Conservation (phyloP, 2,113 vertebrate genomes). For the Perca flavescens region DNA sequence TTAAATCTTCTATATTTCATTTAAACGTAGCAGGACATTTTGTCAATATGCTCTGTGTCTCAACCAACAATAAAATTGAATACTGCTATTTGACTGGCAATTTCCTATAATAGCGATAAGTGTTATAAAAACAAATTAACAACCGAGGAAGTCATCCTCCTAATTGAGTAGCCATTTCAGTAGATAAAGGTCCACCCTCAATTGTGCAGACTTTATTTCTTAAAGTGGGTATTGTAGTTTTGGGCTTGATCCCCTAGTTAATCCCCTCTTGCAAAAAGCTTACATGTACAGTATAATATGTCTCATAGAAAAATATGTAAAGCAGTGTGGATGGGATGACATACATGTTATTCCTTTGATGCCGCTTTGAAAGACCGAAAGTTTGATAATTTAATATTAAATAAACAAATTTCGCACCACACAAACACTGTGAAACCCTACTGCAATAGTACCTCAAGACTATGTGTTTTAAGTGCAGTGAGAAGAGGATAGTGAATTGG, state of each 20-base stretch:
- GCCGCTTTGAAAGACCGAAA: neutral
- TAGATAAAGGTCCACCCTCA: neutral
- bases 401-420: too few relatives aligned
- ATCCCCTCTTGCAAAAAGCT: neutral
- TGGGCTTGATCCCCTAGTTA: neutral
- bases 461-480: conserved; percentile 19
- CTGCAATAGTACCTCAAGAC: neutral
- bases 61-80: conserved; percentile 37
- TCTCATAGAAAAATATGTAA: neutral
- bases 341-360: neutral
- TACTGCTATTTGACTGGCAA: conserved; percentile 9
- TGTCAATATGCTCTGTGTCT: conserved; percentile 38
- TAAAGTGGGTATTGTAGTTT: neutral
- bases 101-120: conserved; percentile 28
- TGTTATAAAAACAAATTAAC: conserved; percentile 14
- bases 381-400: too few relatives aligned
- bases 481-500: conserved; percentile 15
- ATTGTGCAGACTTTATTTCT: neutral
- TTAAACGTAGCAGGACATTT: conserved; percentile 34
- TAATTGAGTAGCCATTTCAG: conserved; percentile 12
- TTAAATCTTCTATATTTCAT: conserved; percentile 20
- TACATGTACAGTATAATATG: neutral
- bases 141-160: neutral
- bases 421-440: neutral
- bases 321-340: neutral